Percentiles rank a stretch among this genome's conserved stretches.
These are phyloP conservation scores for Nerophis ophidion DNA, from an alignment of 2,113 vertebrate genomes.

Conservation along the genomic window DNA sequence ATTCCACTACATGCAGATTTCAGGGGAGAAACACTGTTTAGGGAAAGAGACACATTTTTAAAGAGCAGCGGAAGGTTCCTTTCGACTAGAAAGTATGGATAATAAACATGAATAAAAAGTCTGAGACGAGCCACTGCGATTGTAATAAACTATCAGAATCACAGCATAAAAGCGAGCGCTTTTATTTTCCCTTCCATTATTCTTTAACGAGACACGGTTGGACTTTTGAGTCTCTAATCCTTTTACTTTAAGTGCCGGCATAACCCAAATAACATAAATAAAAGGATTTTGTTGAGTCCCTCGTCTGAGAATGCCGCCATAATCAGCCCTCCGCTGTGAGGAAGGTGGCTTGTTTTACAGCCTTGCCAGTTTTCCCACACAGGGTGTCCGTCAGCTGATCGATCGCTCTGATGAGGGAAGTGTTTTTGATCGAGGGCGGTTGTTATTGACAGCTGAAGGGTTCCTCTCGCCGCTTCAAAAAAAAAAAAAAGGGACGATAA, in stretches of 20 bases:
- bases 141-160: slow-evolving; percentile 7
- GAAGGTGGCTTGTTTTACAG: slow-evolving; percentile 18
- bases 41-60: slow-evolving; percentile 22
- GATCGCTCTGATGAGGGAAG: slow-evolving; percentile 54
- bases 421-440: slow-evolving; percentile 45
- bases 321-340: slow-evolving; percentile 26
- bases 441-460: slow-evolving; percentile 43
- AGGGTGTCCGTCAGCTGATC: slow-evolving; percentile 20
- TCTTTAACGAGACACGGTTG: slow-evolving; percentile 28
- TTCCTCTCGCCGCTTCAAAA: slow-evolving; percentile 28
- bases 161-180: slow-evolving; percentile 15
- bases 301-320: slow-evolving; percentile 3
- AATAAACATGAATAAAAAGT: slow-evolving; percentile 11
- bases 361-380: slow-evolving; percentile 24
- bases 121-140: slow-evolving; percentile 19
- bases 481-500: slow-evolving; percentile 28
- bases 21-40: slow-evolving; percentile 50
- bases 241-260: slow-evolving; percentile 12
- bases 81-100: slow-evolving; percentile 21
- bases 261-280: slow-evolving; percentile 12
- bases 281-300: slow-evolving; percentile 15
- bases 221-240: slow-evolving; percentile 15
- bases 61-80: slow-evolving; percentile 22
- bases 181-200: slow-evolving; percentile 32
- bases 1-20: slow-evolving; percentile 38